These are phyloP conservation scores for Cladopsammia gracilis DNA, from an alignment of 64 coral and sea anemone genomes.

Conservation along the genomic window DNA sequence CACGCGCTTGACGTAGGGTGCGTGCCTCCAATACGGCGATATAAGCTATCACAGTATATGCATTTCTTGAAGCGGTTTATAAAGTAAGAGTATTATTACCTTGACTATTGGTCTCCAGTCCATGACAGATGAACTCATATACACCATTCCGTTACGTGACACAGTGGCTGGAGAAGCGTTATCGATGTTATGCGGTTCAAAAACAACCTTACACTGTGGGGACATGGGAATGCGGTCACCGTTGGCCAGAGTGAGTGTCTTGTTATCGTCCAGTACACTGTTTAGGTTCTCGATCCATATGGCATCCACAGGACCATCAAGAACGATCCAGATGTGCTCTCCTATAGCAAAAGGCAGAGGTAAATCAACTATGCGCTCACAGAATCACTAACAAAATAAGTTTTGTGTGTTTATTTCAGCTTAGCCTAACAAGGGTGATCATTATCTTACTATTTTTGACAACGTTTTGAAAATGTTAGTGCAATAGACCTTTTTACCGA, in stretches of 20 bases:
- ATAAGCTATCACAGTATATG: too few relatives aligned
- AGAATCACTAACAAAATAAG: too few relatives aligned
- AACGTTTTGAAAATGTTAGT: too few relatives aligned
- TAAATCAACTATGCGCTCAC: too few relatives aligned
- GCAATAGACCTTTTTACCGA: too few relatives aligned
- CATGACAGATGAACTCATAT: conserved; percentile 97
- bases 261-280: conserved; percentile 95
- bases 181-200: conserved; percentile 96
- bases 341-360: conserved; percentile 39
- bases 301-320: conserved; percentile 94
- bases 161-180: conserved; percentile 97
- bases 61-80: too few relatives aligned
- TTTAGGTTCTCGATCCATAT: conserved; percentile 98
- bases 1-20: too few relatives aligned
- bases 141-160: conserved; percentile 95
- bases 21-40: too few relatives aligned
- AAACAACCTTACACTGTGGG: conserved; percentile 92
- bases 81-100: conserved; percentile 30
- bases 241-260: conserved; percentile 91
- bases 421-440: too few relatives aligned
- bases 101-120: conserved; percentile 95
- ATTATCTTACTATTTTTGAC: too few relatives aligned
- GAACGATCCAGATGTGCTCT: conserved; percentile 94
- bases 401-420: too few relatives aligned
- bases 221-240: conserved; percentile 95